Conservation (phyloP, 2,888 invertebrate species). For the Ctena decussata region DNA sequence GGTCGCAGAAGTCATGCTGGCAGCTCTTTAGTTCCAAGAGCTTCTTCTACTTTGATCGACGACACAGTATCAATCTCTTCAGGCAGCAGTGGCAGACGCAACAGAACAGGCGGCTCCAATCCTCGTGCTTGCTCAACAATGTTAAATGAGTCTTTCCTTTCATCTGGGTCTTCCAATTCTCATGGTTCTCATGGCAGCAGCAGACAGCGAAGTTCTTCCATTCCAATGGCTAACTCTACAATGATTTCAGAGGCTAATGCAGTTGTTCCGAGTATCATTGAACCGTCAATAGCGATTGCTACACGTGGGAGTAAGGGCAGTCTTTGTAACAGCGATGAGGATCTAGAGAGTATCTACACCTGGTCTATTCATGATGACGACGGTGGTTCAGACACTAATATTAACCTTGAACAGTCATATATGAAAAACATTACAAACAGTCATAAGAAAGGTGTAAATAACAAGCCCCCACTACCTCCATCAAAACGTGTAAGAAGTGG, state of each 20-base stretch:
- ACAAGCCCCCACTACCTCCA: constrained; percentile 68
- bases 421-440: constrained; percentile 66
- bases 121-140: constrained; percentile 65
- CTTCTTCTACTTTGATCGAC: constrained; percentile 78
- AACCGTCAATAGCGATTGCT: constrained; percentile 47
- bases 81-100: constrained; percentile 65
- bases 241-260: constrained; percentile 51
- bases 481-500: constrained; percentile 64
- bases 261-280: constrained; percentile 28
- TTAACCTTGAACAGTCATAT: constrained; percentile 75
- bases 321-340: constrained; percentile 61
- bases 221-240: constrained; percentile 60
- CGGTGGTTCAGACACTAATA: constrained; percentile 68
- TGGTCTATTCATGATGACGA: constrained; percentile 78
- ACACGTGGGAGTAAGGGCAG: constrained; percentile 36
- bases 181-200: constrained; percentile 53
- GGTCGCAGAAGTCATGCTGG: constrained; percentile 66
- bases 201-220: constrained; percentile 53
- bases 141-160: constrained; percentile 63
- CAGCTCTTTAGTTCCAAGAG: constrained; percentile 72
- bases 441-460: constrained; percentile 30
- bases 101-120: constrained; percentile 48
- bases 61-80: constrained; percentile 73
- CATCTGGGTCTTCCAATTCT: constrained; percentile 60
- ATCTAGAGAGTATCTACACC: constrained; percentile 76